These are phyloP conservation scores for Poeciliopsis infans DNA, from an alignment of 2,797 vertebrate species.

Conservation along the genomic window DNA sequence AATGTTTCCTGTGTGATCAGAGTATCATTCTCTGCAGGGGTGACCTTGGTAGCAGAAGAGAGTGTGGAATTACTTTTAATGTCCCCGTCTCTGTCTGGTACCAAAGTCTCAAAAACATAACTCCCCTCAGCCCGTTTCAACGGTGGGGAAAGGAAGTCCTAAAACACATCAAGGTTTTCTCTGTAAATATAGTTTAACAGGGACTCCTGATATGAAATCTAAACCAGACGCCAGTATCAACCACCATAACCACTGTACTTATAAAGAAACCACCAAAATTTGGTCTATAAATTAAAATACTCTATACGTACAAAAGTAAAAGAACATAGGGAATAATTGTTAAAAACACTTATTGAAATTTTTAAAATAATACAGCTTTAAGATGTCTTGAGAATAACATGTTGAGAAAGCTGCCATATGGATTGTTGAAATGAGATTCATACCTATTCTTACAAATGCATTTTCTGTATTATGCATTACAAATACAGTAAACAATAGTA, in stretches of 20 bases:
- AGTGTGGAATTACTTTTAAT: constrained; percentile 38
- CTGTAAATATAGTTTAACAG: not conserved
- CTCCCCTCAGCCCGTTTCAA: not conserved
- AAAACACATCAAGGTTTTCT: not conserved
- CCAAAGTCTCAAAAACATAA: constrained; percentile 20
- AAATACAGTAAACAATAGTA: too few relatives aligned
- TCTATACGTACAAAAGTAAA: not conserved
- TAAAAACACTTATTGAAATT: not conserved
- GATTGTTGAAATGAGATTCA: not conserved
- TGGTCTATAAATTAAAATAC: not conserved
- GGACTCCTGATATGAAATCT: not conserved
- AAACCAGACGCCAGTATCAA: not conserved
- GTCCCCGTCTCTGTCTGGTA: constrained; percentile 22
- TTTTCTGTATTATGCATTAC: too few relatives aligned
- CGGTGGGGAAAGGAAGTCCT: not conserved
- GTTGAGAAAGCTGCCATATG: not conserved
- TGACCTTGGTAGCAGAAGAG: constrained; percentile 46
- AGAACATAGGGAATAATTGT: not conserved
- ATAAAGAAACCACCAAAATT: not conserved
- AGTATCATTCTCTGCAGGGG: constrained; percentile 49
- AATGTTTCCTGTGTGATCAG: constrained; percentile 26
- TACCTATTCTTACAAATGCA: not conserved
- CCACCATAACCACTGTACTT: not conserved
- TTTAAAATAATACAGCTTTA: not conserved
- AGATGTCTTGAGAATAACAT: not conserved